These are phyloP conservation scores for Crypturellus tataupa DNA, from an alignment of 2,797 vertebrate genomes.

Conservation along the genomic window DNA sequence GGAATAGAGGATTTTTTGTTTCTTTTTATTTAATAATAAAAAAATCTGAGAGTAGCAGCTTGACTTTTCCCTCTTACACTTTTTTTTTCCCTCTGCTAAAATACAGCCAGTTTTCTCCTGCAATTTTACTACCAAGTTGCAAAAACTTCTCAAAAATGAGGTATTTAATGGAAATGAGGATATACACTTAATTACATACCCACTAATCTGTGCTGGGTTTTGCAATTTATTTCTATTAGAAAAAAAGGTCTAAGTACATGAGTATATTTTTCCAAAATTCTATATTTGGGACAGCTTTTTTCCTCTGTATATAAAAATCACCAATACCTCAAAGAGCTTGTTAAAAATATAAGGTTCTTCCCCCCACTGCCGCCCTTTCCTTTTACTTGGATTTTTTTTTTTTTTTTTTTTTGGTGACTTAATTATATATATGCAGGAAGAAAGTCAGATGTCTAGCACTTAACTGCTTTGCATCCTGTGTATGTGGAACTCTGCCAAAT, in stretches of 20 bases:
- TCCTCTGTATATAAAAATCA: not conserved
- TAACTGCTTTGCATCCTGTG: not conserved
- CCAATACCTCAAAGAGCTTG: not conserved
- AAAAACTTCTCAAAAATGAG: not conserved
- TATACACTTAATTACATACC: not conserved
- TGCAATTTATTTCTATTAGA: not conserved
- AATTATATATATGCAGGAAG: not conserved
- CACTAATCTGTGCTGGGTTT: not conserved
- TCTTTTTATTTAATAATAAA: not conserved
- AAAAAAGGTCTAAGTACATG: not conserved
- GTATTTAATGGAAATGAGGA: not conserved
- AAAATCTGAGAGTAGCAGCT: not conserved
- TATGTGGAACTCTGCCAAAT: not conserved
- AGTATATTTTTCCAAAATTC: not conserved
- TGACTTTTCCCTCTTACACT: not conserved
- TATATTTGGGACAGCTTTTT: not conserved
- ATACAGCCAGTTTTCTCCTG: not conserved
- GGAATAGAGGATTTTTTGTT: not conserved
- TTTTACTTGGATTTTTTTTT: accelerated
- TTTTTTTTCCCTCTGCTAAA: not conserved
- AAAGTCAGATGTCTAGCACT: not conserved
- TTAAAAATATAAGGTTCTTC: not conserved
- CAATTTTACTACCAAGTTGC: not conserved
- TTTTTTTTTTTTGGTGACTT: too few species aligned
- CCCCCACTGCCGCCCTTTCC: not conserved